These are phyloP conservation scores for Ophioninae sp. DNA, from an alignment of 2,888 invertebrate genomes.

Conservation along the genomic window DNA sequence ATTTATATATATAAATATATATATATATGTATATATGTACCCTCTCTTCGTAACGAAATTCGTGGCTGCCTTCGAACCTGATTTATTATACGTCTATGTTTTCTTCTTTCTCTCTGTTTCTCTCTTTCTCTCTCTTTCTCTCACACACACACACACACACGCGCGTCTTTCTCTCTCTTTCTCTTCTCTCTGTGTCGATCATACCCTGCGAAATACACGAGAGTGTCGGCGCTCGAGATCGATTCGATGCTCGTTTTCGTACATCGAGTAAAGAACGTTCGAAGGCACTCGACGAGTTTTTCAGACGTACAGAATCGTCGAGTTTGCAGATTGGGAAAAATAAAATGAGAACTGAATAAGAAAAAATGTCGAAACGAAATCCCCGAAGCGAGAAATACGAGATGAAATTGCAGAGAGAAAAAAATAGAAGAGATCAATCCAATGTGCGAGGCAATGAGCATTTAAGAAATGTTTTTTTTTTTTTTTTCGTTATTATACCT, in stretches of 20 bases:
- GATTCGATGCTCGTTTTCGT: constrained; percentile 27
- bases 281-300: constrained; percentile 64
- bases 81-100: constrained; percentile 53
- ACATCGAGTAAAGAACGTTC: constrained; percentile 47
- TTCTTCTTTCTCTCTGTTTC: constrained; percentile 27
- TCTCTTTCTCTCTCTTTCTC: constrained; percentile 20
- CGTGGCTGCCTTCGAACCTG: constrained; percentile 64
- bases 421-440: background rate
- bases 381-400: constrained; percentile 59
- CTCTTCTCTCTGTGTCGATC: constrained; percentile 43
- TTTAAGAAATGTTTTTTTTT: background rate
- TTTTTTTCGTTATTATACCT: constrained; percentile 5
- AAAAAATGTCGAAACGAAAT: constrained; percentile 70
- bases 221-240: constrained; percentile 44
- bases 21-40: constrained; percentile 49
- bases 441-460: background rate
- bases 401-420: constrained; percentile 27
- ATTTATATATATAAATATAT: constrained; percentile 33
- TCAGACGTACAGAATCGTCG: constrained; percentile 65
- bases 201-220: constrained; percentile 50
- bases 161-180: constrained; percentile 46
- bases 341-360: background rate
- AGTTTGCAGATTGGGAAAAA: constrained; percentile 47
- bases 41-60: constrained; percentile 65
- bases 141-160: background rate